Base-by-base conservation (phyloP, 2,888 invertebrate genomes). In the Pasiphila rectangulata region DNA sequence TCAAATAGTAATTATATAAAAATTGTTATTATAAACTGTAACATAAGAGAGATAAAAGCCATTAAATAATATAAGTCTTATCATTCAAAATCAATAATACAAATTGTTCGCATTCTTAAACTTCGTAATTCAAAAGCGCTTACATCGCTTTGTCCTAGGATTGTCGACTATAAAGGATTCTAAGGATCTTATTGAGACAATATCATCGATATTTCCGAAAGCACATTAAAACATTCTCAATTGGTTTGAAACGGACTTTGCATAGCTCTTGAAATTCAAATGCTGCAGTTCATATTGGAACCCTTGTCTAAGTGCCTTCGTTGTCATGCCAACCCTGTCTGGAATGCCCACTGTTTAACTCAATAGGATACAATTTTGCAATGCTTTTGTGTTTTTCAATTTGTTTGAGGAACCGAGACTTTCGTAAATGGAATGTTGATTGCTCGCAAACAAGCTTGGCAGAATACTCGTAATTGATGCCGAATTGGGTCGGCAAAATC, bases 231-330 rank as follows among this genome's bases (percentile, higher is more conserved):
- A 59, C 67, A 67, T 65, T 67, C 67, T 70, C 67, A 57, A 73
- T 71, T 62, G 75, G 63, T 70, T 72, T 59, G 67, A 73, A 75
- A 75, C 76, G 70, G 75, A 74, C 75, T 85, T 87, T 86, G 84
- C 85, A 83, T 82, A 85, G 80, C 83, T 75, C 83, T 87, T 85
- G 80, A 83, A 81, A 84, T 84, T 86, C 85, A 83, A 86, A 86
- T 83, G 78, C 75, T 80, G 80, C 83, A 83, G 77, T 81, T 82
- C 78, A 84, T 83, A 86, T 83, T 64, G 75, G 73, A 75, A 67
- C 74, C 68, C 69, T 63, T 72, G 69, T 72, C 72, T 79, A 73
- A 79, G 80, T 76, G 72, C 71, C 71, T 69, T 51, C 62, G 79
- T 77, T 61, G 59, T 67, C 64, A 81, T 78, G 71, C 68, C 56